These are phyloP conservation scores for Heliconius congener DNA, from an alignment of 1,140 invertebrate genomes.

Conservation along the genomic window DNA sequence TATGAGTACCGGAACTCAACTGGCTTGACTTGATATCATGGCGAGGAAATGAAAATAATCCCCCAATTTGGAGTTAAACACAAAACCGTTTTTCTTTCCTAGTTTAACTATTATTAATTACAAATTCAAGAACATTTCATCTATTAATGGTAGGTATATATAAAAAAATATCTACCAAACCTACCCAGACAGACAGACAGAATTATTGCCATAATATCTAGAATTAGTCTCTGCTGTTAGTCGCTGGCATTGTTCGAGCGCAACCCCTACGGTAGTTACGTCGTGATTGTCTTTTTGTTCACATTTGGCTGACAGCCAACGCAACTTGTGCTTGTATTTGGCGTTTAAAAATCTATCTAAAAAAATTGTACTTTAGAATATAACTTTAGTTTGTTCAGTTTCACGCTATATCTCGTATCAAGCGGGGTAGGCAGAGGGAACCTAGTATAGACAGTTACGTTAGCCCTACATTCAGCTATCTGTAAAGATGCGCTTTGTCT, in stretches of 20 bases:
- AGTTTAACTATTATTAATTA: too few species aligned
- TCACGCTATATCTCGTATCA: too few species aligned
- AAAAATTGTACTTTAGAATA: neutral
- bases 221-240: neutral
- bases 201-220: neutral
- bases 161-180: neutral
- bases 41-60: too few species aligned
- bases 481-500: too few species aligned
- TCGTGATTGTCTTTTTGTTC: conserved; percentile 34
- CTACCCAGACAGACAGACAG: conserved; percentile 1
- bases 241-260: conserved; percentile 21
- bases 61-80: too few species aligned
- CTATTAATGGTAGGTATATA: neutral
- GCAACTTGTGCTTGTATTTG: conserved; percentile 18
- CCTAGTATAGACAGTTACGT: too few species aligned
- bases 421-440: too few species aligned
- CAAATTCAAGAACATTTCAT: neutral
- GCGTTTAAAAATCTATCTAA: conserved; percentile 9
- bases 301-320: conserved; percentile 30
- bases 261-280: conserved; percentile 28
- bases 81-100: too few species aligned
- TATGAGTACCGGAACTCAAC: neutral
- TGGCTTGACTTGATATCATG: neutral
- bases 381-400: neutral
- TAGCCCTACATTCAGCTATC: too few species aligned